Evolutionary conservation across 2,888 invertebrate species (phyloP).

Genomic region (Spodoptera picta): DNA sequence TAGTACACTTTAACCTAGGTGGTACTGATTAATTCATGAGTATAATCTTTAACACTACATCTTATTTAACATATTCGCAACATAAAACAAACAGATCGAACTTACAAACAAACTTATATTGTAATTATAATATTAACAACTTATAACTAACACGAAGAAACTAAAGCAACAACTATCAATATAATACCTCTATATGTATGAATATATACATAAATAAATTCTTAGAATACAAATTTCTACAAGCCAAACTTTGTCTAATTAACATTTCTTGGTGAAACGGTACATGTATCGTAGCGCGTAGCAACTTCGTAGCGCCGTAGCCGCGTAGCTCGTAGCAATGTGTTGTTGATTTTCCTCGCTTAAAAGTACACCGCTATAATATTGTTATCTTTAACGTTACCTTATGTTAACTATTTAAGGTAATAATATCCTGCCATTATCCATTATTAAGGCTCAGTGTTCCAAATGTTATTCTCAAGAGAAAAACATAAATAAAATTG

Average conservation of each 20-base stretch:
- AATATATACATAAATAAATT: conserved; percentile 23
- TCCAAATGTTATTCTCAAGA: too few species aligned
- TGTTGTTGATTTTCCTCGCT: conserved; percentile 32
- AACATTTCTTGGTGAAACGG: conserved; percentile 44
- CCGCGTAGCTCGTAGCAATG: conserved; percentile 32
- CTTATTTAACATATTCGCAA: conserved; percentile 4
- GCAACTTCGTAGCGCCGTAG: conserved; percentile 26
- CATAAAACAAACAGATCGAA: not conserved
- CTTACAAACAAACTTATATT: conserved; percentile 7
- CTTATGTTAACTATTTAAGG: too few species aligned
- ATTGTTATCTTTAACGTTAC: conserved; percentile 3
- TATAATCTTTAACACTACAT: not conserved
- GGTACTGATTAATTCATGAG: too few species aligned
- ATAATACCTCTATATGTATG: conserved; percentile 17
- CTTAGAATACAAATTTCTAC: conserved; percentile 30
- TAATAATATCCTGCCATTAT: too few species aligned
- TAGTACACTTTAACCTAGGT: too few species aligned
- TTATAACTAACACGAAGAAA: conserved; percentile 30
- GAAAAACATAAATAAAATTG: too few species aligned
- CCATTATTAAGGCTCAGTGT: too few species aligned
- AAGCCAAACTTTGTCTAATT: conserved; percentile 45
- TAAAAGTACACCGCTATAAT: conserved; percentile 16
- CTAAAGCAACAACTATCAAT: conserved; percentile 24
- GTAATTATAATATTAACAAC: conserved; percentile 18
- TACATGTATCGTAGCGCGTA: conserved; percentile 37